Evolutionary conservation across 2,113 vertebrate genomes (phyloP).

Genomic region (Arothron firmamentum): DNA sequence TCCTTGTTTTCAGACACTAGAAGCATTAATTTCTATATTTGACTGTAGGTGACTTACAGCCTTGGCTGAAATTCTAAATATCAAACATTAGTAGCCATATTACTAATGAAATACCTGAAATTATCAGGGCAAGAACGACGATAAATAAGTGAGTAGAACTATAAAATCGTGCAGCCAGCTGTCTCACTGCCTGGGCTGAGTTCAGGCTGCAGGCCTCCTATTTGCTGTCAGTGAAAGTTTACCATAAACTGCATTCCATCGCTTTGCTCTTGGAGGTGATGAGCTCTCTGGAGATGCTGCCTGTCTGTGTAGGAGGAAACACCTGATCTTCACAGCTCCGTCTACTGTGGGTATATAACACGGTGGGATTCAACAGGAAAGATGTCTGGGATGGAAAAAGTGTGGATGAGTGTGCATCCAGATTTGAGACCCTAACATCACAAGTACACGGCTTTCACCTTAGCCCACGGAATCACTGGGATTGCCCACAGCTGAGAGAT

Average conservation of each 20-base stretch:
- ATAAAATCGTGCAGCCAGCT: neutral
- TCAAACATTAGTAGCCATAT: too few relatives aligned
- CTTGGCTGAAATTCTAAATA: too few relatives aligned
- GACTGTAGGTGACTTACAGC: too few relatives aligned
- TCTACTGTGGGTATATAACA: constrained; percentile 43
- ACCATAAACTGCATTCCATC: constrained; percentile 32
- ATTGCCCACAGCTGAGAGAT: constrained; percentile 34
- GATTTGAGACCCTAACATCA: constrained; percentile 42
- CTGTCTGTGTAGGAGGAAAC: constrained; percentile 63
- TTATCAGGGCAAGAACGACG: too few relatives aligned
- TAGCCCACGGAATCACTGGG: constrained; percentile 36
- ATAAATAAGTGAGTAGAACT: neutral
- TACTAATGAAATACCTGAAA: too few relatives aligned
- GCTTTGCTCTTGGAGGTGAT: constrained; percentile 47
- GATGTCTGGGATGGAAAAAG: neutral
- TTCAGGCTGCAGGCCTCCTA: constrained; percentile 4
- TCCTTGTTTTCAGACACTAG: too few relatives aligned
- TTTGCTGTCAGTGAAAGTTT: constrained; percentile 20
- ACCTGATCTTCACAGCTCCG: constrained; percentile 56
- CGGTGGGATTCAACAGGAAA: constrained; percentile 20
- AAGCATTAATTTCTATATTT: too few relatives aligned
- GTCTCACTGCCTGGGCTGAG: neutral
- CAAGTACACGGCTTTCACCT: constrained; percentile 37
- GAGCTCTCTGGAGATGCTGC: constrained; percentile 45
- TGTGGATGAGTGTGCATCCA: constrained; percentile 11